Base-by-base conservation (phyloP, 2,888 invertebrate genomes). In the Diplazon laetatorius region DNA sequence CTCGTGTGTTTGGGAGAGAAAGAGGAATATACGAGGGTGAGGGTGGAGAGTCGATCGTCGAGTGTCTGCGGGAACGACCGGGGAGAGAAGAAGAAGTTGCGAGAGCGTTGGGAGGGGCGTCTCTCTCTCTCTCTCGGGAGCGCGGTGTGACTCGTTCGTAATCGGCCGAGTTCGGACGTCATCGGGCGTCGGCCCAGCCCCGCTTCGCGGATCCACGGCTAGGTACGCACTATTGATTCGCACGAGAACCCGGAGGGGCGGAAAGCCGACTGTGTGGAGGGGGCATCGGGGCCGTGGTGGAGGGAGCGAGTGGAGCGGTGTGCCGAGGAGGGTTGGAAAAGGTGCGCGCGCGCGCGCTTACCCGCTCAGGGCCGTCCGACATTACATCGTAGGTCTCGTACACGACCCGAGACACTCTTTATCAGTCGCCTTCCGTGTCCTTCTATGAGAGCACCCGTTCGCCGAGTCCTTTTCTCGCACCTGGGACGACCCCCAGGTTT, bases 161-260 rank as follows among this genome's bases (percentile, higher is more conserved):
- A 75, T 82, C 83, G 87, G 83, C 76, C 77, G 76, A 78, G 75
- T 82, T 87, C 89, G 89, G 80, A 82, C 63, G 25, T 81, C 83
- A 84, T 89, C 89, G 88, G 87, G 82, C 78, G 83, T 84, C 81
- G 70, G 76, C 81, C 80, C 82, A 80, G 78, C 78, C 78, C 73
- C 73, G 74, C 74, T 72, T 78, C 75, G 73, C 72, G 57, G 79
- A 78, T 73, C 80, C 76, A 60, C 76, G 57, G 73, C 78, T 73
- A 78, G 82, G 89, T 89, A 89, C 90, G 89, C 90, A 89, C 89
- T 89, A 89, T 90, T 89, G 90, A 89, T 90, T 89, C 89, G 90
- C 88, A 87, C 81, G 86, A 86, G 81, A 84, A 79, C 79, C 81
- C 78, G 81, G 82, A 80, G 85, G 84, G 85, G 75, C 73, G 74